Base-by-base conservation (phyloP, 2,113 vertebrate species). In the Callaeas wilsoni region DNA sequence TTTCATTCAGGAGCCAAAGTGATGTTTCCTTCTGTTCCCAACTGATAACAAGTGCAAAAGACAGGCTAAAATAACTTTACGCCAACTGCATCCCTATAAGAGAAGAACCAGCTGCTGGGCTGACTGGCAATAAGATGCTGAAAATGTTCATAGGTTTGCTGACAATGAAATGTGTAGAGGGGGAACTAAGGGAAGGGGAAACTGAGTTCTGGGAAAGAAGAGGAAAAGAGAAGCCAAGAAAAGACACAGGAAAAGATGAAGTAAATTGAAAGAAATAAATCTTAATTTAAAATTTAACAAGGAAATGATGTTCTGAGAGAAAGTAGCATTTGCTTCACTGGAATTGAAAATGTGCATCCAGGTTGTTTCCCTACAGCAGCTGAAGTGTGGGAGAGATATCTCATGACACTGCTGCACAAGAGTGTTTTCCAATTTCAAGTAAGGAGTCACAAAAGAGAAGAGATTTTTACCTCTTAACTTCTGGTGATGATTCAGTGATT, bases 21-120 rank as follows among this genome's bases (percentile, higher is more conserved):
- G 68, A 92, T 84, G 21, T 89, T 86, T 90, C 55, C 55, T 88
- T 90, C 90, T 96, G 88, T 77, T 86, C 33, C 16, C 23, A 89
- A 39, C 33, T 59, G 92, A 93, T 94, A 96, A 84, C 33, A 75
- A 88, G 68, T 44, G 25, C 10, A 74, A 93, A 95, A 75, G 73
- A 50, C 49, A 49, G 29, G 21, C 37, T 86, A 86, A 86, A 96
- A 63, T 74, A 92, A 20, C 52, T 89, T 82, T 52, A 4, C 0
- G 2, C 26, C 41, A 64, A 68, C 17, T 71, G 16, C 41, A 56
- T 44, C 8, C 23, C 18, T 77, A 17, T 50, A 80, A 62, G 39
- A 50, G 16, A 35, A 87, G 86, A 92, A 50, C 1, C 29, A 57
- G 23, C 62, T 88, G 7, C 35, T 92, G 41, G 8, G 7, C 22